phyloP scores from a whole-genome alignment of 2,888 invertebrate genomes.

The Artemia sinica region DNA sequence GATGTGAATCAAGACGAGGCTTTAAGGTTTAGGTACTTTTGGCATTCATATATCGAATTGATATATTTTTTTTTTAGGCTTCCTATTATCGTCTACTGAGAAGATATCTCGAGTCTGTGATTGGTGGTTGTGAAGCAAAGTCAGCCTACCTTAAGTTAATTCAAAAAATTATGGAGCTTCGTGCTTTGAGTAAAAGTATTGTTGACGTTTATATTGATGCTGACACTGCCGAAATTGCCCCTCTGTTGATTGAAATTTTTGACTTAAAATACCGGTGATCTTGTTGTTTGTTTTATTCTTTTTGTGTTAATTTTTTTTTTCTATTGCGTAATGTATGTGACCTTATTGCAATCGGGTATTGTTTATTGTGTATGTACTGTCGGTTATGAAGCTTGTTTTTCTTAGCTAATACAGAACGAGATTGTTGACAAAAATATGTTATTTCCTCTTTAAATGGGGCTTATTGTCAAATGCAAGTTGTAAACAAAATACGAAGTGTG shows the following conservation, averaged over 20 bases:
- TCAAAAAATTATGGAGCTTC: constrained; percentile 74
- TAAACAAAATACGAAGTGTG: no score
- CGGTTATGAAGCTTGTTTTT: no score
- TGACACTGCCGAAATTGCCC: constrained; percentile 77
- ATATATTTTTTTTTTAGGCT: constrained; percentile 41
- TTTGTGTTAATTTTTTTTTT: not conserved
- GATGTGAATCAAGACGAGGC: no score
- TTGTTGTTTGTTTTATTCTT: not conserved
- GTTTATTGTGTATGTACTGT: no score
- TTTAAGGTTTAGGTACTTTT: no score
- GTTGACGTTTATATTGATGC: constrained; percentile 79
- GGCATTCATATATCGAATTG: no score
- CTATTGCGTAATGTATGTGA: no score
- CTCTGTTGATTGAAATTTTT: constrained; percentile 81
- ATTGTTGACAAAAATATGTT: no score
- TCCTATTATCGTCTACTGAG: constrained; percentile 74
- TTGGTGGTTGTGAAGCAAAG: constrained; percentile 60
- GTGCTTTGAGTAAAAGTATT: constrained; percentile 73
- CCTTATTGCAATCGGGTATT: no score
- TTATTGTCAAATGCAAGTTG: no score
- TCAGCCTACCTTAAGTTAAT: constrained; percentile 70
- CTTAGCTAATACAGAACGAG: no score
- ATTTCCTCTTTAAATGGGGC: no score
- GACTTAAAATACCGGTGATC: constrained; percentile 46
- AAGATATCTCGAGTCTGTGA: constrained; percentile 56